A percentile compares a stretch with the other conserved stretches of the same genome.
Conservation (phyloP, 1,140 invertebrate species). For the Hypothenemus hampei region DNA sequence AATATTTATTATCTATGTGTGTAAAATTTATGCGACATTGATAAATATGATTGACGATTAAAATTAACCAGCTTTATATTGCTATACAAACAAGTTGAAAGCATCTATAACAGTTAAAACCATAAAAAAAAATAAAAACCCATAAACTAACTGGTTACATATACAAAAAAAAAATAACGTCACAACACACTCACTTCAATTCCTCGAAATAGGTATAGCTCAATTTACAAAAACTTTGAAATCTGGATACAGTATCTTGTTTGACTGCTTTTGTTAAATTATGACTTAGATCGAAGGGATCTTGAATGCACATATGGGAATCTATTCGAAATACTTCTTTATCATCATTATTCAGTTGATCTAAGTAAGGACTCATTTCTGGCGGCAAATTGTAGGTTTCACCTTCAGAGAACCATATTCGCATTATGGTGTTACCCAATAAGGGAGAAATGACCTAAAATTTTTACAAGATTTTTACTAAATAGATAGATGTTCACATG, state of each 20-base stretch:
- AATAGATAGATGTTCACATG: no score
- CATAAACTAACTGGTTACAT: no score
- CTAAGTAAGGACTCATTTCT: slow-evolving; percentile 40
- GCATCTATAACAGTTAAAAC: no score
- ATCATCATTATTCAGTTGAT: slow-evolving; percentile 31
- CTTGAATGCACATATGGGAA: slow-evolving; percentile 45
- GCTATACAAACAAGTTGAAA: no score
- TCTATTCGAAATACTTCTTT: slow-evolving; percentile 35
- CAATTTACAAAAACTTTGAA: slow-evolving; percentile 35
- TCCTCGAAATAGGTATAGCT: neutral
- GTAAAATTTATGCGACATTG: no score
- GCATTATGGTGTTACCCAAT: slow-evolving; percentile 38
- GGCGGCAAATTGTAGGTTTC: slow-evolving; percentile 32
- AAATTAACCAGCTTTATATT: no score
- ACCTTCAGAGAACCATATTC: slow-evolving; percentile 35
- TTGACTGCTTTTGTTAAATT: slow-evolving; percentile 45
- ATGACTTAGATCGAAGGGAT: slow-evolving; percentile 48
- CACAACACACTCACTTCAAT: neutral
- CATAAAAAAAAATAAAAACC: no score
- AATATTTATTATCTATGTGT: no score
- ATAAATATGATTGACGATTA: no score
- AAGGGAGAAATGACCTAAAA: slow-evolving; percentile 44
- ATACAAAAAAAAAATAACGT: neutral
- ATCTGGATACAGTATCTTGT: slow-evolving; percentile 29
- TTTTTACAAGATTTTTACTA: no score